Conservation (phyloP, 1,140 invertebrate species). For the Drosophila bifasciata region DNA sequence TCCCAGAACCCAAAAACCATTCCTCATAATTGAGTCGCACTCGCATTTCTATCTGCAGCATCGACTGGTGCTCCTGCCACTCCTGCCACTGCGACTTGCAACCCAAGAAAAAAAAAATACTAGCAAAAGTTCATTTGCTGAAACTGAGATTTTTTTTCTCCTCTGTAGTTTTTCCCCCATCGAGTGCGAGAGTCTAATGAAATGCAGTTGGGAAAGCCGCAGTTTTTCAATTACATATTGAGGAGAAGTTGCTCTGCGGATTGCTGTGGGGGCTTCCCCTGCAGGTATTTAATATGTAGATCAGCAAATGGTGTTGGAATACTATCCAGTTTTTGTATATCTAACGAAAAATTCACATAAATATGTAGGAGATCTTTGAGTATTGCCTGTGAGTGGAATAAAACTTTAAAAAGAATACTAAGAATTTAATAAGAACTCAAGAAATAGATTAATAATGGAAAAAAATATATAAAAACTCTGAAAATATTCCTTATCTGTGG, state of each 20-base stretch:
- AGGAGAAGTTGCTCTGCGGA: slow-evolving; percentile 6
- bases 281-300: slow-evolving; percentile 3
- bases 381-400: background rate
- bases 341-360: background rate
- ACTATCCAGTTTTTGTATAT: too few relatives aligned
- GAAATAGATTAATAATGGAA: too few relatives aligned
- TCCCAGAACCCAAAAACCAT: slow-evolving; percentile 46
- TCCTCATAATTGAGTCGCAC: slow-evolving; percentile 51
- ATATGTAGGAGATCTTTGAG: background rate
- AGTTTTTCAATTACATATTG: slow-evolving; percentile 56
- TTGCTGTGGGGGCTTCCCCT: background rate
- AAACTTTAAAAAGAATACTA: too few relatives aligned
- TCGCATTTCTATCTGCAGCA: slow-evolving; percentile 14
- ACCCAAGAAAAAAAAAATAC: slow-evolving; percentile 3
- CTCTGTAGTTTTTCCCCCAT: background rate
- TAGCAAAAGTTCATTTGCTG: slow-evolving; percentile 45
- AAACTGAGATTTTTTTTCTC: slow-evolving; percentile 56
- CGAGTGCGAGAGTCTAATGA: slow-evolving; percentile 30
- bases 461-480: too few relatives aligned
- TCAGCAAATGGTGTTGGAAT: background rate
- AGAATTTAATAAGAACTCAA: too few relatives aligned
- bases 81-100: slow-evolving; percentile 21
- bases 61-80: slow-evolving; percentile 6
- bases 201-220: slow-evolving; percentile 57
- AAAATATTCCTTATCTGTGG: too few relatives aligned